phyloP scores from a whole-genome alignment of 2,113 vertebrate genomes.

The Cavia porcellus region DNA sequence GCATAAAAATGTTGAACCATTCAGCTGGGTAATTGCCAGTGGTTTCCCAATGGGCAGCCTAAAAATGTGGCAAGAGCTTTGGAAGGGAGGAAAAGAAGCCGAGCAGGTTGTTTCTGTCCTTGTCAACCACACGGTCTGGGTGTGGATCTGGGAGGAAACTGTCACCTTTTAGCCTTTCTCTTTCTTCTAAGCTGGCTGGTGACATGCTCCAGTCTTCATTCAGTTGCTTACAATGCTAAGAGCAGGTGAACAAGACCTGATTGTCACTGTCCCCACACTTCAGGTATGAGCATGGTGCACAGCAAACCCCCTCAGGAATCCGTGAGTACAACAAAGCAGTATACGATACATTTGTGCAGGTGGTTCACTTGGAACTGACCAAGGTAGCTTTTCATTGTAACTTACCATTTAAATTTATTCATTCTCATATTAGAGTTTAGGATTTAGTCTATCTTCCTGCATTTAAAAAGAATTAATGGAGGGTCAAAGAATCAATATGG shows the following conservation, averaged over 20 bases:
- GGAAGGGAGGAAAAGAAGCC: not conserved
- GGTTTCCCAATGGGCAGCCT: not conserved
- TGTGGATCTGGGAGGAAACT: not conserved
- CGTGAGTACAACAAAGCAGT: accelerated
- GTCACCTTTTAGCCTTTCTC: not conserved
- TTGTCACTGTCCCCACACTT: accelerated
- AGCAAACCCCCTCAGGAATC: accelerated
- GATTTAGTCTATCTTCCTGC: not conserved
- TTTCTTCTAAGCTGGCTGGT: not conserved
- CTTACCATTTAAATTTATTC: not conserved
- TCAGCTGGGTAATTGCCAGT: not conserved
- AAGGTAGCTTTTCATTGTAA: not conserved
- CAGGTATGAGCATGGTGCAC: not conserved
- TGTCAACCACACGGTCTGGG: not conserved
- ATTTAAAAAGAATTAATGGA: not conserved
- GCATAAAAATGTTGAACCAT: not conserved
- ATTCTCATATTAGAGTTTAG: not conserved
- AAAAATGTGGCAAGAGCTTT: not conserved
- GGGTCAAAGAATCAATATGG: not conserved
- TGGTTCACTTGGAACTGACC: no score
- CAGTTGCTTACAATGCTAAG: not conserved
- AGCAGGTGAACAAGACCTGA: not conserved
- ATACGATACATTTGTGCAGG: accelerated
- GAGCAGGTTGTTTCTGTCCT: not conserved
- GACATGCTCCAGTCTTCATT: not conserved